Evolutionary conservation across 2,797 vertebrate species (phyloP).

Genomic region (Saxicola maurus): DNA sequence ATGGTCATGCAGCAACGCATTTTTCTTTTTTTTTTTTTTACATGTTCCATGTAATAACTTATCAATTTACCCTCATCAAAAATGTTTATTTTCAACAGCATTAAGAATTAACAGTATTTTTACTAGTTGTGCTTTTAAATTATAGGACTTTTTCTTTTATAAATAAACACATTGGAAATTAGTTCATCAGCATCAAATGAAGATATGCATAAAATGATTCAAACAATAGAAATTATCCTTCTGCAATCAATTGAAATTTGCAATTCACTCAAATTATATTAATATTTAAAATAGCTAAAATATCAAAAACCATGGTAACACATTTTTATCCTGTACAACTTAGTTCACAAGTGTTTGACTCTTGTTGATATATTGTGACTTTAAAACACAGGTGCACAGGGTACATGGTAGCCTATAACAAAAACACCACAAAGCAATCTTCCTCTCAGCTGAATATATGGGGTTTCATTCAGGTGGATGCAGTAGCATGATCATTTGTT

Average conservation of each 20-base stretch:
- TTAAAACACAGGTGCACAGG: background rate
- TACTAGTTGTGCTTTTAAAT: background rate
- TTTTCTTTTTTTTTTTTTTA: background rate
- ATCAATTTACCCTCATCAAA: background rate
- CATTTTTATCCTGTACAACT: background rate
- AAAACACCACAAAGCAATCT: background rate
- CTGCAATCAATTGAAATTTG: background rate
- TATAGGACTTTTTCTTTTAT: background rate
- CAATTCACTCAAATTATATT: background rate
- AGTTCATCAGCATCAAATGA: background rate
- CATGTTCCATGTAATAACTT: background rate
- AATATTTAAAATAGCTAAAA: background rate
- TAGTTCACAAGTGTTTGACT: background rate
- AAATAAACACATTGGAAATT: background rate
- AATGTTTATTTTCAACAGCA: background rate
- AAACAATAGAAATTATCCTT: background rate
- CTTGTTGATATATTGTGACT: background rate
- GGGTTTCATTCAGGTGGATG: background rate
- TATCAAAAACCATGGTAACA: background rate
- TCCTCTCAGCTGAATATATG: background rate
- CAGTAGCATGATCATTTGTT: background rate
- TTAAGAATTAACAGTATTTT: background rate
- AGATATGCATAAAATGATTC: background rate
- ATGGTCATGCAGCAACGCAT: background rate
- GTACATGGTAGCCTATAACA: background rate